phyloP scores from a whole-genome alignment of 2,888 invertebrate genomes.

The Oegoconia quadripuncta region DNA sequence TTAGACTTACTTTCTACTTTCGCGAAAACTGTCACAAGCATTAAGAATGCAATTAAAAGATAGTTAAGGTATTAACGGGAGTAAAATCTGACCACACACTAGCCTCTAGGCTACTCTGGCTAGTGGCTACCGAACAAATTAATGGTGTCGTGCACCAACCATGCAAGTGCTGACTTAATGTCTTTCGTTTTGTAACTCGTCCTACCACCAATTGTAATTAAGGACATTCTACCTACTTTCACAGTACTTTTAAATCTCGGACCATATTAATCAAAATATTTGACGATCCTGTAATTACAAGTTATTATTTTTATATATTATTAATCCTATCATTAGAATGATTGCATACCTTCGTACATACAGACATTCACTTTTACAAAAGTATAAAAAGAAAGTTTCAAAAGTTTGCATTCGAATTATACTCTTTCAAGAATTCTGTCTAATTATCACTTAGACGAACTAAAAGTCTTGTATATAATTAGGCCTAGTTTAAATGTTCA shows the following conservation, averaged over 20 bases:
- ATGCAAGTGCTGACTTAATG: background rate
- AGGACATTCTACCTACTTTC: slow-evolving; percentile 1
- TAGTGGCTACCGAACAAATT: too few species aligned
- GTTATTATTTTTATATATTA: too few species aligned
- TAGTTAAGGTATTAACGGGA: slow-evolving; percentile 19
- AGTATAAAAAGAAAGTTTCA: too few species aligned
- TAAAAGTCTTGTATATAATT: slow-evolving; percentile 36
- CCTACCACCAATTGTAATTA: background rate
- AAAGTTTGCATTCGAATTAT: too few species aligned
- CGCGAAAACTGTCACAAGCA: slow-evolving; percentile 25
- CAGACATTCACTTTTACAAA: too few species aligned
- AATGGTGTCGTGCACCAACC: background rate
- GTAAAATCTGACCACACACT: slow-evolving; percentile 15
- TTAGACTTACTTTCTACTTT: slow-evolving; percentile 29
- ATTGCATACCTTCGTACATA: too few species aligned
- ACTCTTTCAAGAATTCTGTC: slow-evolving; percentile 16
- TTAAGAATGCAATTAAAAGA: slow-evolving; percentile 23
- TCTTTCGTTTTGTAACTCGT: slow-evolving; percentile 1
- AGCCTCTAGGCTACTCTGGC: slow-evolving; percentile 8
- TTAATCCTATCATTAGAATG: too few species aligned
- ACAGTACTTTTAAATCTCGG: background rate
- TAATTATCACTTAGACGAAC: slow-evolving; percentile 33
- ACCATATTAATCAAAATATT: too few species aligned
- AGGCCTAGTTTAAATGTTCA: slow-evolving; percentile 32
- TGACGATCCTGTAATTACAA: slow-evolving; percentile 10